Evolutionary conservation across 2,797 vertebrate species (phyloP).

Genomic region (Poecilia gillii): DNA sequence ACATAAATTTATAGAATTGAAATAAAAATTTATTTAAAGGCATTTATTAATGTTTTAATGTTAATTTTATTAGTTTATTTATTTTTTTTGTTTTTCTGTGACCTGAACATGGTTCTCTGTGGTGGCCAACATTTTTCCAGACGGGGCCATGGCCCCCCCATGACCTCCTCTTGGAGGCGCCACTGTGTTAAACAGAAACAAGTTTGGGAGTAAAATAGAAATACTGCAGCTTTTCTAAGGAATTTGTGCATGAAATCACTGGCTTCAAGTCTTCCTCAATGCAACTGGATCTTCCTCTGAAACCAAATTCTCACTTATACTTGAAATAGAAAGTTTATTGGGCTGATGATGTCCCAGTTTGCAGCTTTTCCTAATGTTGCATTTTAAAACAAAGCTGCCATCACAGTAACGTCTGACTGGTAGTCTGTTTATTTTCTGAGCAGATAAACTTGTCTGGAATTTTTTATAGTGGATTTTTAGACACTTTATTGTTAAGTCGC

Average conservation of each 20-base stretch:
- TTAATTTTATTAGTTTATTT: too few relatives aligned
- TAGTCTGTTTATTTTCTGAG: neutral
- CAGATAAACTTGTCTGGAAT: neutral
- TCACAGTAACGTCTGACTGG: neutral
- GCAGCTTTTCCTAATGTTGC: neutral
- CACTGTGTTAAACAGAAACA: neutral
- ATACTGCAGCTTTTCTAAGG: neutral
- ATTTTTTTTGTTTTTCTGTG: too few relatives aligned
- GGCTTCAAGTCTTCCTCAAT: neutral
- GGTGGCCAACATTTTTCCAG: too few relatives aligned
- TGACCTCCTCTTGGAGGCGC: too few relatives aligned
- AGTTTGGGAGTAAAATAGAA: neutral
- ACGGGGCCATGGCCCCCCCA: too few relatives aligned
- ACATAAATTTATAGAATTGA: too few relatives aligned
- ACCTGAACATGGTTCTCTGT: too few relatives aligned
- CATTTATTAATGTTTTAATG: too few relatives aligned
- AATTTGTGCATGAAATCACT: neutral
- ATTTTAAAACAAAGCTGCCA: neutral
- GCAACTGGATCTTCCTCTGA: neutral
- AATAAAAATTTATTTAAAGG: too few relatives aligned
- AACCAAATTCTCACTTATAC: neutral
- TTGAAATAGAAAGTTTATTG: neutral
- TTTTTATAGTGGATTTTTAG: neutral
- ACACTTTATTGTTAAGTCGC: neutral
- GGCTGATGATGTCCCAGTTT: neutral